A percentile compares a stretch with the other conserved stretches of the same genome.
Conservation (phyloP, 2,888 invertebrate species). For the Eurytoma californica region DNA sequence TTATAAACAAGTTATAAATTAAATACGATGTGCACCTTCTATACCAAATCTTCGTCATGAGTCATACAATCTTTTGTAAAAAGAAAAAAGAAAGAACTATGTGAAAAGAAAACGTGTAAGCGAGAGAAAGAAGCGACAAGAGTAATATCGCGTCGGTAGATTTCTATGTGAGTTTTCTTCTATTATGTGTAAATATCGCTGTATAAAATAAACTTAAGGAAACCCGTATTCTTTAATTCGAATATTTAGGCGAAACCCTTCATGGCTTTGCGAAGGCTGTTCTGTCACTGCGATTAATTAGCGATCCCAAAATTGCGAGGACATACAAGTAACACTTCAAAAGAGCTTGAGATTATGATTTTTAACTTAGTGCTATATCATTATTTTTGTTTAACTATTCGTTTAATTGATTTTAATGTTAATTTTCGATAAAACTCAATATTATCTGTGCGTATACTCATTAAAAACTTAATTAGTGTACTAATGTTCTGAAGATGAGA, state of each 20-base stretch:
- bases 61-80: conserved; percentile 62
- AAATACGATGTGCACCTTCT: conserved; percentile 59
- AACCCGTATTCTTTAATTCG: conserved; percentile 39
- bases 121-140: conserved; percentile 55
- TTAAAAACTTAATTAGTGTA: no score
- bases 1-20: background rate
- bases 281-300: conserved; percentile 23
- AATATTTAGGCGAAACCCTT: conserved; percentile 24
- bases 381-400: no score
- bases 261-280: background rate
- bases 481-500: no score
- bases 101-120: conserved; percentile 52
- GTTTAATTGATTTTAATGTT: no score
- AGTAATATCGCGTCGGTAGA: conserved; percentile 60
- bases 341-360: conserved; percentile 35
- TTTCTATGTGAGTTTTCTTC: conserved; percentile 60
- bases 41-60: conserved; percentile 61
- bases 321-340: conserved; percentile 36
- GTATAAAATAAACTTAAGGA: conserved; percentile 58
- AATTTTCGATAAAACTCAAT: no score
- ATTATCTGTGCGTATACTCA: no score
- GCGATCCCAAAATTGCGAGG: conserved; percentile 11
- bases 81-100: conserved; percentile 20
- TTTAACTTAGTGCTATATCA: conserved; percentile 6
- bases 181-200: conserved; percentile 66